These are phyloP conservation scores for Eristalis tenax DNA, from an alignment of 2,888 invertebrate species.

Conservation along the genomic window DNA sequence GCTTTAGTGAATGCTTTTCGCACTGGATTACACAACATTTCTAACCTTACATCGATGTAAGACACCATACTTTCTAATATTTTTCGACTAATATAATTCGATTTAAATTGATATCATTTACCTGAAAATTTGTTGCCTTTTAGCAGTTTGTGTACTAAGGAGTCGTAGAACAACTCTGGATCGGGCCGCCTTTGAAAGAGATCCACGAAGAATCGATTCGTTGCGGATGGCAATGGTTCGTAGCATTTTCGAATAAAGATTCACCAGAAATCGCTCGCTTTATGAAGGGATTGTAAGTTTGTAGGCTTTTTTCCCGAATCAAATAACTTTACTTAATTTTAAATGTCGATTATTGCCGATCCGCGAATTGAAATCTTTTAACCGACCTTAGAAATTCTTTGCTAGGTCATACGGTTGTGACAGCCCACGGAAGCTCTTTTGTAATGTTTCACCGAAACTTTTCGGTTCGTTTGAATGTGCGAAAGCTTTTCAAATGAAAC, in stretches of 20 bases:
- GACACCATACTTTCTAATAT: constrained; percentile 1
- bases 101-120: constrained; percentile 65
- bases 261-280: background rate
- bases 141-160: constrained; percentile 74
- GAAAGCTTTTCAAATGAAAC: constrained; percentile 23
- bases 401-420: constrained; percentile 66
- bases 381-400: constrained; percentile 63
- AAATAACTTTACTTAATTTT: background rate
- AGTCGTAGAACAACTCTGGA: constrained; percentile 80
- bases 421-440: constrained; percentile 36
- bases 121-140: constrained; percentile 76
- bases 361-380: constrained; percentile 53
- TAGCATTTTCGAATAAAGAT: constrained; percentile 83
- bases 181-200: constrained; percentile 83
- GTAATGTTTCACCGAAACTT: constrained; percentile 29
- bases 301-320: background rate
- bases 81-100: constrained; percentile 3
- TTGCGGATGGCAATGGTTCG: constrained; percentile 88
- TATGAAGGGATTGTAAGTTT: background rate
- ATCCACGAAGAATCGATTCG: constrained; percentile 84
- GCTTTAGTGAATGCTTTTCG: constrained; percentile 56
- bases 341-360: constrained; percentile 7
- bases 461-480: constrained; percentile 5
- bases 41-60: constrained; percentile 78
- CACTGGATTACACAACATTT: constrained; percentile 79